Evolutionary conservation across 1,140 invertebrate genomes (phyloP).

Genomic region (Drosophila azteca): DNA sequence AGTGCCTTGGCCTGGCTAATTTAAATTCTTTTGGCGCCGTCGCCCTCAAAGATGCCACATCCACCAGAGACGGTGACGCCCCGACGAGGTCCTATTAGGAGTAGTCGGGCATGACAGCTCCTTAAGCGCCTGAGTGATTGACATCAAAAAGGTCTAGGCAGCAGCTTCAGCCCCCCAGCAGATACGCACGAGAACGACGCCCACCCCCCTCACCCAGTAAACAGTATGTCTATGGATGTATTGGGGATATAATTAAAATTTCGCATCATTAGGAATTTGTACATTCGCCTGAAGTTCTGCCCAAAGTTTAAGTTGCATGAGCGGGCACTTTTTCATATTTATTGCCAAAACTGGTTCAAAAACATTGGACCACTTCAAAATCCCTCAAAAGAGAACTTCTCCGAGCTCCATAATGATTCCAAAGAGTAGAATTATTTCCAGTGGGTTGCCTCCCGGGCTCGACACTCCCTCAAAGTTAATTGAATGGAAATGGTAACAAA

Average conservation of each 20-base stretch:
- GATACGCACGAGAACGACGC: conserved; percentile 13
- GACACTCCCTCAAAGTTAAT: conserved; percentile 42
- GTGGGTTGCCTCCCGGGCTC: conserved; percentile 17
- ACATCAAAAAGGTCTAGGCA: conserved; percentile 74
- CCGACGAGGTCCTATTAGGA: conserved; percentile 59
- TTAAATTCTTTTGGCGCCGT: conserved; percentile 76
- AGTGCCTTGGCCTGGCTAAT: conserved; percentile 71
- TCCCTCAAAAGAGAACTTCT: conserved; percentile 29
- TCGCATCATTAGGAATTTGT: conserved; percentile 66
- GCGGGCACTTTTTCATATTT: conserved; percentile 24
- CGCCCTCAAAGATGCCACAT: conserved; percentile 38
- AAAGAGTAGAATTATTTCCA: not conserved
- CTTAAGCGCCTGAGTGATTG: conserved; percentile 81
- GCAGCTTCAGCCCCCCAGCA: conserved; percentile 24
- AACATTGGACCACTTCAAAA: conserved; percentile 25
- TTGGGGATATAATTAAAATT: conserved; percentile 64
- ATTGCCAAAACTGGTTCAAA: not conserved
- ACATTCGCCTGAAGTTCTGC: conserved; percentile 42
- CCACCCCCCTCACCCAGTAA: no score
- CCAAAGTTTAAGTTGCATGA: conserved; percentile 46
- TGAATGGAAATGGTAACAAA: conserved; percentile 32
- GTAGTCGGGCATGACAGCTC: conserved; percentile 73
- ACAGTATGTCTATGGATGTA: conserved; percentile 22
- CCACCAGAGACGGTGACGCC: not conserved
- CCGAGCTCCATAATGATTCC: conserved; percentile 41